phyloP scores from a whole-genome alignment of 1,140 invertebrate species.

The Meloidogyne hapla region DNA sequence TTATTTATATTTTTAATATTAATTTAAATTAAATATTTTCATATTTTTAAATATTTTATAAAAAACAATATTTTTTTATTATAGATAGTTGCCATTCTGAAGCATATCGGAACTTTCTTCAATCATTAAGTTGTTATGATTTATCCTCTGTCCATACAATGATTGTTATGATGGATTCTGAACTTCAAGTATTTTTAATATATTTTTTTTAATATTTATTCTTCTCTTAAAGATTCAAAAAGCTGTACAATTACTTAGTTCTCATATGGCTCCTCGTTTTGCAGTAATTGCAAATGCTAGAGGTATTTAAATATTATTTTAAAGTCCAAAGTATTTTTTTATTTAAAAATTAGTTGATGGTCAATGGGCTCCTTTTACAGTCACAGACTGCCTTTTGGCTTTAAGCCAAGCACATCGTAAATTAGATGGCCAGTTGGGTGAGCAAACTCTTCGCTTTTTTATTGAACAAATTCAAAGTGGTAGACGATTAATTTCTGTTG shows the following conservation, averaged over 20 bases:
- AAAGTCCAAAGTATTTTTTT: slow-evolving; percentile 1
- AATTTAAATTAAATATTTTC: too few species aligned
- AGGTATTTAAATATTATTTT: slow-evolving; percentile 13
- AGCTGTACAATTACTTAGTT: slow-evolving; percentile 30
- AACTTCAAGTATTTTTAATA: slow-evolving; percentile 31
- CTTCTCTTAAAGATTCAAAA: slow-evolving; percentile 34
- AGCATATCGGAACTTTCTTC: slow-evolving; percentile 45
- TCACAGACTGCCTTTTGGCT: slow-evolving; percentile 37
- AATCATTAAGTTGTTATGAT: slow-evolving; percentile 51
- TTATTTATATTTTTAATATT: neutral
- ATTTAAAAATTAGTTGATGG: slow-evolving; percentile 21
- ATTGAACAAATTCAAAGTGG: slow-evolving; percentile 25
- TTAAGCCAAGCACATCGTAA: slow-evolving; percentile 35
- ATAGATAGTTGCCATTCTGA: slow-evolving; percentile 38
- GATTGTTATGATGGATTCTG: slow-evolving; percentile 40
- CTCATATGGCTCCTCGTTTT: slow-evolving; percentile 28
- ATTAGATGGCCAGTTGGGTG: slow-evolving; percentile 9
- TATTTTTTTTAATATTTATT: slow-evolving; percentile 8
- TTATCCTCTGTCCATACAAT: slow-evolving; percentile 47
- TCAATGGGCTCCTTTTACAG: slow-evolving; percentile 43
- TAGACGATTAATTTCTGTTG: slow-evolving; percentile 21
- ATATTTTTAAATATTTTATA: too few species aligned
- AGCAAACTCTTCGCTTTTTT: slow-evolving; percentile 19
- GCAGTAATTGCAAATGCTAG: slow-evolving; percentile 31
- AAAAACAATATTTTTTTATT: slow-evolving; percentile 2